phyloP scores from a whole-genome alignment of 2,888 invertebrate species.

The Magallana nippona region DNA sequence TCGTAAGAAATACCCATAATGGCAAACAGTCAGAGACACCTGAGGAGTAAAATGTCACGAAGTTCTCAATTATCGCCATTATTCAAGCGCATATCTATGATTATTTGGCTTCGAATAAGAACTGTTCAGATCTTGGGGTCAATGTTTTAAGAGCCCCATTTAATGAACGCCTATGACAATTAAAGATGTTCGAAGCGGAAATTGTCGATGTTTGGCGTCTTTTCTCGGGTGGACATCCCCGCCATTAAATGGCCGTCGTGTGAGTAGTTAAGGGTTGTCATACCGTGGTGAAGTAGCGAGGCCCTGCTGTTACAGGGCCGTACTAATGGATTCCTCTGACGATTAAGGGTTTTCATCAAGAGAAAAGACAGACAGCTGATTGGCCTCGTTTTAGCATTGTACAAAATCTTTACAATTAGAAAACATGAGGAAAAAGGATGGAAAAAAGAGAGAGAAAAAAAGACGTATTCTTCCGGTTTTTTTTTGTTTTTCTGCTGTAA shows the following conservation, averaged over 20 bases:
- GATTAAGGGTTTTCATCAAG: background rate
- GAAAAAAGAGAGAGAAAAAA: too few species aligned
- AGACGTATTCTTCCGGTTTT: too few species aligned
- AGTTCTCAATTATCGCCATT: too few species aligned
- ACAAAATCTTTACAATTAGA: too few species aligned
- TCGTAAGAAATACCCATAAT: too few species aligned
- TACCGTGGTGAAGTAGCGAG: background rate
- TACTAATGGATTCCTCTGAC: background rate
- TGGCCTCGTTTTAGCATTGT: background rate
- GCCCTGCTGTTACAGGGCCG: background rate
- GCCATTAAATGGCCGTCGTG: background rate
- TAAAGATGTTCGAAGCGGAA: background rate
- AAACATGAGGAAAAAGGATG: too few species aligned
- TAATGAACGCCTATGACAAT: conserved; percentile 8
- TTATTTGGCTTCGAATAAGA: background rate
- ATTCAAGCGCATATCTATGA: too few species aligned
- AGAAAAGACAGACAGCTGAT: background rate
- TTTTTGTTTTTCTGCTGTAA: too few species aligned
- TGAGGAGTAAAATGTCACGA: too few species aligned
- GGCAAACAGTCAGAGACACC: too few species aligned
- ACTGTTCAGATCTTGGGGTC: background rate
- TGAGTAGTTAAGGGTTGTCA: conserved; percentile 17
- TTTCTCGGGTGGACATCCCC: background rate
- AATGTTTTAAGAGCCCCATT: background rate
- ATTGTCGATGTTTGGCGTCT: background rate